Evolutionary conservation across 2,888 invertebrate genomes (phyloP), one percentile per base, ranked within the genome.

Genomic region (Timandra comae): DNA sequence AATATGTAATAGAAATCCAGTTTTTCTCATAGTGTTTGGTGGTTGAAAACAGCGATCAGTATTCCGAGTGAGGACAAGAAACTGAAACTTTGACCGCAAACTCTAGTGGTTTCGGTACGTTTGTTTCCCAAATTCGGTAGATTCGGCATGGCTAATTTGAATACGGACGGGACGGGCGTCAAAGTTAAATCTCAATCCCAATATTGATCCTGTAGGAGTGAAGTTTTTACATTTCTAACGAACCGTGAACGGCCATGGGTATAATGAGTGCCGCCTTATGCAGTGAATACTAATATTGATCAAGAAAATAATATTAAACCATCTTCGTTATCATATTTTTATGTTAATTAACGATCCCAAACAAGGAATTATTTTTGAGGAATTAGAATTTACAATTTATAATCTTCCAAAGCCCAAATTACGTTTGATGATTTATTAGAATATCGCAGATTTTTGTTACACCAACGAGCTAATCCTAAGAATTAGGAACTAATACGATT

Each of bases 211-310:
- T 51, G 53, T 50, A 62, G 63, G 63, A 68, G 58, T 56, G 48
- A 67, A 68, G 64, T 75, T 78, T 73, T 74, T 69, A 66, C 68
- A 68, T 68, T 64, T 59, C 63, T 74, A 79, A 78, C 74, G 72
- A 75, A 71, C 66, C 72, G 52, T 69, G 59, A 56, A 60, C 55
- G 49, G 49, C 48, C 46, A 49, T 50, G 55, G 60, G 56, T 57
- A 55, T 63, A 65, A 70, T 69, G 65, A 68, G 61, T 56, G 16
- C 57, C 35, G 13, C 41, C 40, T 40, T 45, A 38, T 45, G 49
- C 45, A 41, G 43, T 46, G 46, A 55, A 51, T 46, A 42, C 3
- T 6, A 16, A 16, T 16, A 16, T 16, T 16, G 16, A 16, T 16
- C 16, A 6, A 6, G 16, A 16, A n/a, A n/a, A n/a, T n/a, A n/a